A percentile compares a stretch with the other conserved stretches of the same genome.
Conservation (phyloP, 2,113 vertebrate genomes). For the Paramisgurnus dabryanus region DNA sequence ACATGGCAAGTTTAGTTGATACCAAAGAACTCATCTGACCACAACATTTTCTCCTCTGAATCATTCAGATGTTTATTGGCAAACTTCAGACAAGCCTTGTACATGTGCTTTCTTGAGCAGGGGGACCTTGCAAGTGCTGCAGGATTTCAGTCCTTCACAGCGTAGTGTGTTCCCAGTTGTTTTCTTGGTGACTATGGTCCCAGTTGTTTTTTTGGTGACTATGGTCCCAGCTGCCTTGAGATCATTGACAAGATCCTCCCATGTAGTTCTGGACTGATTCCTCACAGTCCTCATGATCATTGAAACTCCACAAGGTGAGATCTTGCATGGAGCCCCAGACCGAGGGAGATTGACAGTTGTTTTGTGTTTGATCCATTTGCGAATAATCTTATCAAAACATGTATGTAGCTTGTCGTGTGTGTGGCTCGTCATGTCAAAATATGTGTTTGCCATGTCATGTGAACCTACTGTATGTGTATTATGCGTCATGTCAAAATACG, state of each 20-base stretch:
- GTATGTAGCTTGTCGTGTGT: too few species aligned
- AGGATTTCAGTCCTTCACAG: background rate
- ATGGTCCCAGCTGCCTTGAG: background rate
- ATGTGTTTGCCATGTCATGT: too few species aligned
- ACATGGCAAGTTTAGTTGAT: background rate
- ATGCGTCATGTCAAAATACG: too few species aligned
- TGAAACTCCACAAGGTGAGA: background rate
- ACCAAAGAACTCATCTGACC: constrained; percentile 3
- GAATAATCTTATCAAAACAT: too few species aligned
- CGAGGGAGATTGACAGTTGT: too few species aligned
- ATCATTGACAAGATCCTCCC: background rate
- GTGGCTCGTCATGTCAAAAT: too few species aligned
- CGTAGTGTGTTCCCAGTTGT: background rate
- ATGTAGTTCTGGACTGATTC: background rate
- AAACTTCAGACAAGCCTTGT: background rate
- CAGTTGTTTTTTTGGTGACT: too few species aligned
- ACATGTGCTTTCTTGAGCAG: constrained; percentile 15
- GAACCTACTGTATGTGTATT: too few species aligned
- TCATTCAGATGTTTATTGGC: constrained; percentile 13
- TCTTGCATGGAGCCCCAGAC: too few species aligned
- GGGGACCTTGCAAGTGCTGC: background rate
- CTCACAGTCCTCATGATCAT: constrained; percentile 8
- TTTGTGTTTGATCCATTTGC: too few species aligned
- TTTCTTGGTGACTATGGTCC: background rate
- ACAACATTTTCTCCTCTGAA: constrained; percentile 6